Evolutionary conservation across 37 sponge, comb jelly and placozoan genomes (phyloP).

Genomic region (Halisarca cf. caerulea): DNA sequence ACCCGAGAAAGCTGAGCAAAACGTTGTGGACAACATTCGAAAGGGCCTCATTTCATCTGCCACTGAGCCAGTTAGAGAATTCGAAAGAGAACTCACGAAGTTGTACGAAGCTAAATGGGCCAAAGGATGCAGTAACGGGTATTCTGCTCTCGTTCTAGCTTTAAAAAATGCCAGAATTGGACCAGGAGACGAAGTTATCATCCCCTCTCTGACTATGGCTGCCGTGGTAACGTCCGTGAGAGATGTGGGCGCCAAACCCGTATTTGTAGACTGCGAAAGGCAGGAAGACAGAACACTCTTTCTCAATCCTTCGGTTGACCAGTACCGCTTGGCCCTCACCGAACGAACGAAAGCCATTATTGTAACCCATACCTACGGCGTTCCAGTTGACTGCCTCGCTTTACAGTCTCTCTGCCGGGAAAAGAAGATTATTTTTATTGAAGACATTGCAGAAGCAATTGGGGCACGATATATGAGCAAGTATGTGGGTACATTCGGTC

Average conservation of each 20-base stretch:
- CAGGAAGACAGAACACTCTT: too few relatives aligned
- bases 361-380: conserved; percentile 58
- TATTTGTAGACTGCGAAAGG: conserved; percentile 51
- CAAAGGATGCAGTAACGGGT: conserved; percentile 58
- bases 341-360: conserved; percentile 29
- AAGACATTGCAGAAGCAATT: conserved; percentile 63
- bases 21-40: conserved; percentile 35
- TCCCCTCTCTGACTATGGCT: conserved; percentile 54
- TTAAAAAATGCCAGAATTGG: too few relatives aligned
- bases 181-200: conserved; percentile 47
- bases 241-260: conserved; percentile 41
- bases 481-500: conserved; percentile 43
- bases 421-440: conserved; percentile 32
- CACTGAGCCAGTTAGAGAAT: conserved; percentile 27
- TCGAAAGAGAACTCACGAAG: conserved; percentile 28
- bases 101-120: conserved; percentile 27
- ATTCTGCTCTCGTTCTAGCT: conserved; percentile 49
- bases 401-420: conserved; percentile 7
- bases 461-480: conserved; percentile 37
- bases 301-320: conserved; percentile 43
- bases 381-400: conserved; percentile 33
- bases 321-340: conserved; percentile 20
- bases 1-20: conserved; percentile 30
- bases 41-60: conserved; percentile 47
- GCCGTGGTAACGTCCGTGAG: conserved; percentile 45